Evolutionary conservation across 1,140 invertebrate genomes (phyloP), one percentile per base, ranked within the genome.

Genomic region (Danaus plexippus): DNA sequence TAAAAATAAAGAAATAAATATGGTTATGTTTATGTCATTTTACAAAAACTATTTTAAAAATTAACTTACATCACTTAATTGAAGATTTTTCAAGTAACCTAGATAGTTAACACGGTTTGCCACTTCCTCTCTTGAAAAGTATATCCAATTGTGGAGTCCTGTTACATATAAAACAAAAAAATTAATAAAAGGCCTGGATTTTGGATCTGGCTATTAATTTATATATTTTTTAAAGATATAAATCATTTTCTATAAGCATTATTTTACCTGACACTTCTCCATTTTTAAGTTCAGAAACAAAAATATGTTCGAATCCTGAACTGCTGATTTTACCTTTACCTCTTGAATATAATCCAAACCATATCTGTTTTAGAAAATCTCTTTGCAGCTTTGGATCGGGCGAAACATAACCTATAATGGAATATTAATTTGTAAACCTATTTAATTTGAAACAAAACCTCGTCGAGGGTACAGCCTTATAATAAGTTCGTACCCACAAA

Each of bases 71-170:
- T 91, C 89, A 69, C 89, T 91, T 13, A 96, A 87, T 71, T 92
- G 90, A 54, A 91, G 61, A 73, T 92, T 91, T 68, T 92, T 94
- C 53, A 94, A 85, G 65, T 94, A 95, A 9, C 95, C 95, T 59
- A 94, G 89, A 77, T 97, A 97, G 79, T 96, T 92, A 1, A 87
- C 70, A 43, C 83, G 65, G 42, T 88, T 88, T 0, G 91, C 90
- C 49, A 88, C 84, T 87, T 97, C 95, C 85, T 95, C 91, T 52
- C 90, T 88, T 41, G 90, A 89, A 54, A 94, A 95, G 74, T 93
- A 95, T n/a, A 97, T 88, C 95, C 95, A 97, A 77, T 96, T 96
- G 75, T 97, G 95, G 54, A 97, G 87, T 9, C 96, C 96, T 69
- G 88, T 89, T 42, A 94, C 15, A 15, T 15, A 15, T 15, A 85